Conservation (phyloP, 2,888 invertebrate genomes). For the Cephalotes varians region DNA sequence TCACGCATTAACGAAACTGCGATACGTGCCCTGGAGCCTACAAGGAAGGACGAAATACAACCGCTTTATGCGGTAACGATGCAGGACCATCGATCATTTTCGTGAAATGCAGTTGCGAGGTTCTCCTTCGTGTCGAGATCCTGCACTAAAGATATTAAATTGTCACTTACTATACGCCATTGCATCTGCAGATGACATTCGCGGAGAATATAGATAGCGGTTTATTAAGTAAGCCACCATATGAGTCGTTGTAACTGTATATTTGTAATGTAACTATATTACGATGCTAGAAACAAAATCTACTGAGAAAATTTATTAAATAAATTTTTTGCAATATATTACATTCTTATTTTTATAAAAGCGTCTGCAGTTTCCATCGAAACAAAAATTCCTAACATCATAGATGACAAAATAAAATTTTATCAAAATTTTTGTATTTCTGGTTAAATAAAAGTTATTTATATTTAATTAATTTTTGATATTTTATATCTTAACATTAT, state of each 20-base stretch:
- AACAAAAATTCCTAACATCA: neutral
- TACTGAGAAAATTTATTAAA: neutral
- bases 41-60: conserved; percentile 42
- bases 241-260: neutral
- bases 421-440: neutral
- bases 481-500: neutral
- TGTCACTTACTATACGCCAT: conserved; percentile 38
- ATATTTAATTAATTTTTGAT: neutral
- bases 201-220: conserved; percentile 19
- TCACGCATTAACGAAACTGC: conserved; percentile 49
- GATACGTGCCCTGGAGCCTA: conserved; percentile 33
- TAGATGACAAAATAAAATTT: neutral
- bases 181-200: conserved; percentile 41
- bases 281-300: neutral
- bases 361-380: neutral
- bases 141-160: conserved; percentile 49
- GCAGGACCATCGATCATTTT: conserved; percentile 50
- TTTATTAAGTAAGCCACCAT: conserved; percentile 38
- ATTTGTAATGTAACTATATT: too few species aligned
- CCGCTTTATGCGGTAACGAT: conserved; percentile 46
- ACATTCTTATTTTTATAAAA: neutral
- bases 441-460: neutral
- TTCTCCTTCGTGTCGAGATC: conserved; percentile 22
- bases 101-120: conserved; percentile 29
- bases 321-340: neutral